Evolutionary conservation across 2,797 vertebrate genomes (phyloP).

Genomic region (Sebastolobus altivelis): DNA sequence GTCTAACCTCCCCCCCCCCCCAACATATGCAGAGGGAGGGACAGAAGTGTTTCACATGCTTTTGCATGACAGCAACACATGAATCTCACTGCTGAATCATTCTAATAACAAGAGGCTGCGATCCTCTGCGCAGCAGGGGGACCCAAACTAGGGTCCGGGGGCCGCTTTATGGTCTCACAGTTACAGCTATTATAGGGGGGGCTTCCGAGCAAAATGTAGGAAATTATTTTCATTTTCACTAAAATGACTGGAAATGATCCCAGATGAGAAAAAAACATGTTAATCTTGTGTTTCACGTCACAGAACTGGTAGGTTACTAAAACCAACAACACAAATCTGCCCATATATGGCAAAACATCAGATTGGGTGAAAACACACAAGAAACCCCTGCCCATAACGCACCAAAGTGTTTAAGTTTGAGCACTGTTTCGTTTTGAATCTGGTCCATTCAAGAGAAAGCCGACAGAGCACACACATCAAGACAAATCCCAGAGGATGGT

Average conservation of each 20-base stretch:
- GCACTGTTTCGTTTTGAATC: constrained; percentile 33
- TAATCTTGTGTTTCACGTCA: background rate
- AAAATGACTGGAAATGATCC: background rate
- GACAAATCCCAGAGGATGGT: constrained; percentile 38
- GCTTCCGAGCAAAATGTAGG: background rate
- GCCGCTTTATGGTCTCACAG: background rate
- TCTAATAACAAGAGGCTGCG: constrained; percentile 21
- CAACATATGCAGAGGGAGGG: constrained; percentile 12
- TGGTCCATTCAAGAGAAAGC: constrained; percentile 41
- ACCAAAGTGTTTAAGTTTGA: constrained; percentile 41
- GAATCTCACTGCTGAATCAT: constrained; percentile 37
- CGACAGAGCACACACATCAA: constrained; percentile 1
- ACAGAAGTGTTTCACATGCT: constrained; percentile 29
- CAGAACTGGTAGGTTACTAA: background rate
- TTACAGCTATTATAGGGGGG: background rate
- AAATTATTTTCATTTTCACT: background rate
- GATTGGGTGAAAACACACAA: background rate
- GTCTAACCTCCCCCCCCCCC: background rate
- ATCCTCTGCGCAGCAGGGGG: constrained; percentile 25
- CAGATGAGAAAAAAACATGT: background rate
- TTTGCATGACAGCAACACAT: constrained; percentile 36
- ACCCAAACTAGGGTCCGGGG: background rate
- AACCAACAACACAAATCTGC: background rate
- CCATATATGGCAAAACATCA: background rate
- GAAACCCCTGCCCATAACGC: background rate